A percentile compares a stretch with the other conserved stretches of the same genome.
phyloP scores from a whole-genome alignment of 1,140 invertebrate genomes.

The Drosophila teissieri region DNA sequence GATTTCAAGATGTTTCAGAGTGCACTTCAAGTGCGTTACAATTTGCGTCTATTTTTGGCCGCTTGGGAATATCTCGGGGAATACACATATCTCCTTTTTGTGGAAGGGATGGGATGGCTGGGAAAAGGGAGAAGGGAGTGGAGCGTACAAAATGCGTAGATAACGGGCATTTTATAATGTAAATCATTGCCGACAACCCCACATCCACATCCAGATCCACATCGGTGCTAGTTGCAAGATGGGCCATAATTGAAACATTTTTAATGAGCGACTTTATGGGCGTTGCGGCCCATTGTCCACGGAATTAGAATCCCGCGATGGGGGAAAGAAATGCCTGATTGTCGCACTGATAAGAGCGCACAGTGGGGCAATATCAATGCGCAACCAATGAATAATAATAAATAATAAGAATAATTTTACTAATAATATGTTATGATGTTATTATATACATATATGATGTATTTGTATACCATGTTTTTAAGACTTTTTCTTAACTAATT shows the following conservation, averaged over 20 bases:
- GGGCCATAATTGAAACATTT: constrained; percentile 44
- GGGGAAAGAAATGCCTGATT: not conserved
- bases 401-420: not conserved
- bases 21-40: constrained; percentile 79
- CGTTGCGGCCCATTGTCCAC: constrained; percentile 25
- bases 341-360: constrained; percentile 9
- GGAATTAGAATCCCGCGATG: constrained; percentile 8
- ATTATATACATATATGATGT: too few species aligned
- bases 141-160: constrained; percentile 8
- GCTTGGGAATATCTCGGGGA: constrained; percentile 70
- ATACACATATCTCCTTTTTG: not conserved
- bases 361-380: constrained; percentile 2
- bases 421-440: too few species aligned
- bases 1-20: constrained; percentile 74
- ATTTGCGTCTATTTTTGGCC: constrained; percentile 75
- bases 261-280: constrained; percentile 55
- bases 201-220: not conserved
- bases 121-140: not conserved
- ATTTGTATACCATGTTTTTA: too few species aligned
- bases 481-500: too few species aligned
- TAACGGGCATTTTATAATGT: constrained; percentile 27
- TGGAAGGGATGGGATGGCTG: not conserved
- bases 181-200: constrained; percentile 48
- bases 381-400: too few species aligned
- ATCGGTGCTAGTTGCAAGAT: not conserved